Percentiles rank a stretch among this genome's conserved stretches.
phyloP scores from a whole-genome alignment of 2,797 vertebrate species.

The Dromococcyx pavoninus region DNA sequence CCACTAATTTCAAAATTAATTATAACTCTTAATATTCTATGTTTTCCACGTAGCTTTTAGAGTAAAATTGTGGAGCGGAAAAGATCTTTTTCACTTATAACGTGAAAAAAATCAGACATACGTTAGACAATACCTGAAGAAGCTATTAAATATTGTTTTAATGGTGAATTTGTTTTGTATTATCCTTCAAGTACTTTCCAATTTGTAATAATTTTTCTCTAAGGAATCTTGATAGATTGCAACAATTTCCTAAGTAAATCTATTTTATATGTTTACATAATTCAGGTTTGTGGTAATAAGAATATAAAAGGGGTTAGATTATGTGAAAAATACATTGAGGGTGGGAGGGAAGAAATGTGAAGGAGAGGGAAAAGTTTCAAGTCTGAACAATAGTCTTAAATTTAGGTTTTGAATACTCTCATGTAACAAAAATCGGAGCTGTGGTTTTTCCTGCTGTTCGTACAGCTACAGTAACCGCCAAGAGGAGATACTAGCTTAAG shows the following conservation, averaged over 20 bases:
- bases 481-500: not conserved
- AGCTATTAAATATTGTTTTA: not conserved
- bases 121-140: not conserved
- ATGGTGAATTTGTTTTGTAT: not conserved
- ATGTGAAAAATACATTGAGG: not conserved
- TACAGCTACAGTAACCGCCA: not conserved
- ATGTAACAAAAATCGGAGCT: not conserved
- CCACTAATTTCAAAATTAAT: not conserved
- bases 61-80: not conserved
- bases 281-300: not conserved
- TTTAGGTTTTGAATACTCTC: not conserved
- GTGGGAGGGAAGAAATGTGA: fast-evolving
- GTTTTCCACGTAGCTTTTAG: not conserved
- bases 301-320: not conserved
- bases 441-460: not conserved
- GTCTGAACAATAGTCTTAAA: not conserved
- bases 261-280: not conserved
- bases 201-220: not conserved
- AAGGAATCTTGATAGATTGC: not conserved
- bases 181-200: not conserved
- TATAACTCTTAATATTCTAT: not conserved
- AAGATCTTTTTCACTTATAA: not conserved
- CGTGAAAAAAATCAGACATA: not conserved
- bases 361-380: not conserved
- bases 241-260: not conserved